Evolutionary conservation across 1,140 invertebrate species (phyloP).

Genomic region (Bradysia coprophila): DNA sequence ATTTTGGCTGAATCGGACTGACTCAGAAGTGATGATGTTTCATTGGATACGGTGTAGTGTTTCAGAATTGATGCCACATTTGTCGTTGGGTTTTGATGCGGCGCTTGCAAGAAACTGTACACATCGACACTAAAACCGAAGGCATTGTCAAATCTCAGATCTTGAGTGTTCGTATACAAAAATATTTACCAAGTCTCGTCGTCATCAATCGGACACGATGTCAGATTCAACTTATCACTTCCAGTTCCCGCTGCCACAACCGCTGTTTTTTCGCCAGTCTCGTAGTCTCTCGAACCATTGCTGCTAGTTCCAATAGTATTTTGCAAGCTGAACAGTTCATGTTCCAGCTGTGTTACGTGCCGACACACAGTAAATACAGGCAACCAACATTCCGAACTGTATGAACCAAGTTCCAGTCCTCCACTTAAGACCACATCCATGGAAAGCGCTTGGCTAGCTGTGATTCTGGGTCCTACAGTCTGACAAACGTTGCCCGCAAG

Average conservation of each 20-base stretch:
- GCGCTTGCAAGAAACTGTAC: slow-evolving; percentile 60
- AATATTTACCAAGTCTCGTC: slow-evolving; percentile 49
- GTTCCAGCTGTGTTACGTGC: slow-evolving; percentile 79
- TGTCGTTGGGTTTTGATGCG: slow-evolving; percentile 35
- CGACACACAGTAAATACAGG: slow-evolving; percentile 81
- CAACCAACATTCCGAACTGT: slow-evolving; percentile 80
- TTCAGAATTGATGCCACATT: slow-evolving; percentile 26
- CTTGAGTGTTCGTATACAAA: not conserved
- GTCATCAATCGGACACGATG: slow-evolving; percentile 33
- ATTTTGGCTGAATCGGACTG: slow-evolving; percentile 69
- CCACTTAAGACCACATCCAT: slow-evolving; percentile 60
- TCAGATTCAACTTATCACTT: slow-evolving; percentile 22
- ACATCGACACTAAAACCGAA: slow-evolving; percentile 46
- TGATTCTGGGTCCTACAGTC: slow-evolving; percentile 44
- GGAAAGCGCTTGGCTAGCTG: slow-evolving; percentile 72
- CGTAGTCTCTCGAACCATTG: slow-evolving; percentile 23
- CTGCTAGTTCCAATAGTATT: slow-evolving; percentile 25
- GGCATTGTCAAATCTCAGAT: not conserved
- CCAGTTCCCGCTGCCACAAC: slow-evolving; percentile 12
- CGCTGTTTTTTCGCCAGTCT: slow-evolving; percentile 20
- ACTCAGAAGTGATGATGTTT: slow-evolving; percentile 49
- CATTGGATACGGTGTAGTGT: slow-evolving; percentile 26
- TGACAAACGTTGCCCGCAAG: slow-evolving; percentile 22
- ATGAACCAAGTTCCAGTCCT: slow-evolving; percentile 76
- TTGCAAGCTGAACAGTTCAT: slow-evolving; percentile 60